A percentile compares a stretch with the other conserved stretches of the same genome.
These are phyloP conservation scores for Ophion ventricosus DNA, from an alignment of 2,888 invertebrate genomes.

Conservation along the genomic window DNA sequence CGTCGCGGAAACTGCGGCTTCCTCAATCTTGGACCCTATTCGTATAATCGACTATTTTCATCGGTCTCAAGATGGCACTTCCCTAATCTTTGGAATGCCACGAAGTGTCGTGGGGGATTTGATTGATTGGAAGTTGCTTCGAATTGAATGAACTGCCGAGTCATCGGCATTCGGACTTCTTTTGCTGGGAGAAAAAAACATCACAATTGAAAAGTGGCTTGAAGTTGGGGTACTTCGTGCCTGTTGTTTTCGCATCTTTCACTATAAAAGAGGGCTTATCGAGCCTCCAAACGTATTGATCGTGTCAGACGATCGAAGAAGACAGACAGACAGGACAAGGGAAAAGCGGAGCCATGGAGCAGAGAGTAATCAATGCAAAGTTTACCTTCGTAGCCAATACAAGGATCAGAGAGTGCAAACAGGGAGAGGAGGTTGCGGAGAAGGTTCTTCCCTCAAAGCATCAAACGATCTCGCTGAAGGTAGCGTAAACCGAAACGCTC, in stretches of 20 bases:
- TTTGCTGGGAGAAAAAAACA: background rate
- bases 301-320: conserved; percentile 13
- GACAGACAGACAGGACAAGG: conserved; percentile 18
- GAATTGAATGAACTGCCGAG: background rate
- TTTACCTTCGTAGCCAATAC: conserved; percentile 54
- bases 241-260: background rate
- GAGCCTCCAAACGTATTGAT: background rate
- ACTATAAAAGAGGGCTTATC: background rate
- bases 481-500: conserved; percentile 74
- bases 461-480: conserved; percentile 66
- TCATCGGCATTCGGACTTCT: background rate
- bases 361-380: conserved; percentile 59
- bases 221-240: background rate
- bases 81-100: background rate
- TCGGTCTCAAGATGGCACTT: background rate
- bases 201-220: too few relatives aligned
- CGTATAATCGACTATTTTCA: background rate
- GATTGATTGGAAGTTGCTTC: background rate
- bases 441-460: conserved; percentile 69
- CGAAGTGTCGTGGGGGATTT: background rate
- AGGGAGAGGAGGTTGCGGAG: conserved; percentile 19
- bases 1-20: conserved; percentile 1
- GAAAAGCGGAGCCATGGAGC: conserved; percentile 25
- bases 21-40: background rate
- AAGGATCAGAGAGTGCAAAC: conserved; percentile 32